A percentile compares a stretch with the other conserved stretches of the same genome.
Conservation (phyloP, 2,797 vertebrate species). For the Petrocephalus schoutedeni region DNA sequence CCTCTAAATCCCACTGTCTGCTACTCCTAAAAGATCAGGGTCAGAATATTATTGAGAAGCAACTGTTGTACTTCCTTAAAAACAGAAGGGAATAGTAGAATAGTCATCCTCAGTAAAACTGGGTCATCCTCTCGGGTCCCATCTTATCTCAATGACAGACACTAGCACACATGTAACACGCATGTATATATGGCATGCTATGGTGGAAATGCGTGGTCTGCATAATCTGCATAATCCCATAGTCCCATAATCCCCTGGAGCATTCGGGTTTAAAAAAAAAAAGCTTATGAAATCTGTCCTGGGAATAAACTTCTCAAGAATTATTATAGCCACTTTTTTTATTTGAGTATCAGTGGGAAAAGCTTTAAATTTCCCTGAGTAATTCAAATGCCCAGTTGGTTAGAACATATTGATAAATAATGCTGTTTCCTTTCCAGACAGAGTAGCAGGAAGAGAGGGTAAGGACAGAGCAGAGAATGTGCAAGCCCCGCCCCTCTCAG, state of each 20-base stretch:
- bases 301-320: too few species aligned
- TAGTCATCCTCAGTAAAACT: neutral
- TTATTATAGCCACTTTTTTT: neutral
- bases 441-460: constrained; percentile 45
- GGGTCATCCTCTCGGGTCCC: neutral
- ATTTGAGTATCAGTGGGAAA: neutral
- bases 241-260: too few species aligned
- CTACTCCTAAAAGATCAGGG: neutral
- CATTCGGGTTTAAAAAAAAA: neutral
- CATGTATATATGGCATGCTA: neutral
- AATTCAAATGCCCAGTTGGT: neutral
- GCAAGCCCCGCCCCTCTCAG: too few species aligned
- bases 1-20: neutral
- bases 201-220: neutral
- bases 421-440: neutral
- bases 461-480: constrained; percentile 30
- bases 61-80: neutral
- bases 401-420: neutral
- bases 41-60: neutral
- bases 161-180: neutral
- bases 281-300: neutral
- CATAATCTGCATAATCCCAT: too few species aligned
- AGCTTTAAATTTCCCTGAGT: neutral
- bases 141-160: neutral
- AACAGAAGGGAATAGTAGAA: neutral